Evolutionary conservation across 2,888 invertebrate species (phyloP).

Genomic region (Hirtodrosophila duncani): DNA sequence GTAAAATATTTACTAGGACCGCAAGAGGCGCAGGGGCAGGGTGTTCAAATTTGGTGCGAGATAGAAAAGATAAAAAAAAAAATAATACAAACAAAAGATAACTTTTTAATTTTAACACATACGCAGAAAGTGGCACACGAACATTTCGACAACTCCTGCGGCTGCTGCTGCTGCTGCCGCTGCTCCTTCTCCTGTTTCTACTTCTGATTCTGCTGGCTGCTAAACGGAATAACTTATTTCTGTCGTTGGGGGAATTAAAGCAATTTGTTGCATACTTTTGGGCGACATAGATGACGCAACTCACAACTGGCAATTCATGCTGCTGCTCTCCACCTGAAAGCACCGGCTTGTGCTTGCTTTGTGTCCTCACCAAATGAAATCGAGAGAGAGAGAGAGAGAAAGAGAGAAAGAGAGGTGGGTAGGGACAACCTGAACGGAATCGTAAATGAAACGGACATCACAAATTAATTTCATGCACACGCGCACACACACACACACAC

Average conservation of each 20-base stretch:
- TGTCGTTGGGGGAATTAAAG: slow-evolving; percentile 53
- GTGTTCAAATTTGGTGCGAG: neutral
- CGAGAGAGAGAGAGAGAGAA: neutral
- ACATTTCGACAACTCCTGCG: neutral
- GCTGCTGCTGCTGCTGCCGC: neutral
- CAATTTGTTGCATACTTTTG: slow-evolving; percentile 60
- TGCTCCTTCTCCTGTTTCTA: neutral
- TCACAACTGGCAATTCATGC: too few species aligned
- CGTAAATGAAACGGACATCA: slow-evolving; percentile 27
- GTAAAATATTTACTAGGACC: slow-evolving; percentile 45
- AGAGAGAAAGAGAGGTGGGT: too few species aligned
- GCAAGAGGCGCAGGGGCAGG: slow-evolving; percentile 26
- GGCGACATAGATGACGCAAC: neutral
- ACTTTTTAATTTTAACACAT: slow-evolving; percentile 60
- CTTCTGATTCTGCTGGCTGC: neutral
- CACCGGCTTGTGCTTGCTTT: too few species aligned
- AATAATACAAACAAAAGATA: slow-evolving; percentile 48
- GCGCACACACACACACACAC: slow-evolving; percentile 1
- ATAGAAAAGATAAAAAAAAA: slow-evolving; percentile 9
- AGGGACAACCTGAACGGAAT: slow-evolving; percentile 18
- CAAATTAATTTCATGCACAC: slow-evolving; percentile 52
- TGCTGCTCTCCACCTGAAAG: too few species aligned
- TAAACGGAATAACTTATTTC: slow-evolving; percentile 56
- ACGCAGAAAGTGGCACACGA: slow-evolving; percentile 54
- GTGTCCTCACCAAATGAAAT: slow-evolving; percentile 22